Evolutionary conservation across 2,113 vertebrate species (phyloP).

Genomic region (Pomatostomus ruficeps): DNA sequence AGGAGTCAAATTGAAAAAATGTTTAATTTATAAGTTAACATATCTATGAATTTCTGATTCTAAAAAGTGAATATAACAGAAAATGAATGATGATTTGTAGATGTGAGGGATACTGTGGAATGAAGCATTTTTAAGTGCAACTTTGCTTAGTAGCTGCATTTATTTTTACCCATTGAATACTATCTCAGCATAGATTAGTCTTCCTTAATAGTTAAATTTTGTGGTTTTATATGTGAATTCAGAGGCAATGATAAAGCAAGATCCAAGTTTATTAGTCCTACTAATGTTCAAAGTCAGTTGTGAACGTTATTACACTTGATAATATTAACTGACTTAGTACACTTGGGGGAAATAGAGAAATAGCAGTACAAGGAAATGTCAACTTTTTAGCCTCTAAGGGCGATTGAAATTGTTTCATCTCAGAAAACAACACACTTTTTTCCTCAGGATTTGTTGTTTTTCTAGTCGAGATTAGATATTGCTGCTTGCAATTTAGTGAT

Average conservation of each 20-base stretch:
- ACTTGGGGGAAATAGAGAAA: background rate
- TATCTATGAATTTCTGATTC: background rate
- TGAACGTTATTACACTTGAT: background rate
- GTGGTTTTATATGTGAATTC: background rate
- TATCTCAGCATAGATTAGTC: background rate
- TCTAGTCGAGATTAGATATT: background rate
- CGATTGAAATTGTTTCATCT: background rate
- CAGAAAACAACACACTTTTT: constrained; percentile 3
- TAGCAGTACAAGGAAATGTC: background rate
- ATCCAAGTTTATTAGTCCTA: background rate
- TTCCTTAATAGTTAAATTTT: background rate
- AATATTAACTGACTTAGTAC: background rate
- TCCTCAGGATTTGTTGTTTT: background rate
- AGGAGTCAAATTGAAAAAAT: background rate
- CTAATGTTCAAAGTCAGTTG: background rate
- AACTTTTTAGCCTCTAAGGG: background rate
- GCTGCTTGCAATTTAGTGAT: background rate
- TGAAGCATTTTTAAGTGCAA: background rate
- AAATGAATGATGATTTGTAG: background rate
- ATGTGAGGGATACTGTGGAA: background rate
- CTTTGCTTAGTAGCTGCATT: background rate
- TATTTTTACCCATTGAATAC: background rate
- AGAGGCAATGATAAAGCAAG: background rate
- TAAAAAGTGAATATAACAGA: background rate
- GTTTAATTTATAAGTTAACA: background rate